Evolutionary conservation across 2,113 vertebrate species (phyloP).

Genomic region (Notarius quadriscutis): DNA sequence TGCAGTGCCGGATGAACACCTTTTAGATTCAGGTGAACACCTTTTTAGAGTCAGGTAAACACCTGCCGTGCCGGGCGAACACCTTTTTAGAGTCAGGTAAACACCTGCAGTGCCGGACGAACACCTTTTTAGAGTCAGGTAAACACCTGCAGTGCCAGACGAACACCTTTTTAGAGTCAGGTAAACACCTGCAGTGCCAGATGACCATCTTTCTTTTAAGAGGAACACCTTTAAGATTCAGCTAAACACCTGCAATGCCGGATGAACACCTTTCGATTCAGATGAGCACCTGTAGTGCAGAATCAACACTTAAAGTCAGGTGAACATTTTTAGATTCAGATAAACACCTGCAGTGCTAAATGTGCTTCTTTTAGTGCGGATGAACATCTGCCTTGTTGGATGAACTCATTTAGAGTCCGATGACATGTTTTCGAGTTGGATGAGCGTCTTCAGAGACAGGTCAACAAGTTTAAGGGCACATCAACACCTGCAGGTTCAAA

Average conservation of each 20-base stretch:
- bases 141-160: background rate
- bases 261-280: background rate
- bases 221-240: background rate
- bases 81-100: background rate
- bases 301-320: background rate
- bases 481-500: background rate
- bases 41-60: too few relatives aligned
- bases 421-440: background rate
- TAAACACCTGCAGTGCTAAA: background rate
- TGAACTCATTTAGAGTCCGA: background rate
- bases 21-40: too few relatives aligned
- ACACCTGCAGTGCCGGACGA: background rate
- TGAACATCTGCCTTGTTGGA: background rate
- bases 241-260: background rate
- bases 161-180: too few relatives aligned
- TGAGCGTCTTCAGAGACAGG: background rate
- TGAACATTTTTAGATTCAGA: background rate
- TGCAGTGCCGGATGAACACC: too few relatives aligned
- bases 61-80: background rate
- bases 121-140: background rate
- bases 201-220: background rate
- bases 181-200: background rate
- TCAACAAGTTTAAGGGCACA: background rate
- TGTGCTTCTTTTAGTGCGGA: background rate
- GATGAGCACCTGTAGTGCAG: background rate